Conservation (phyloP, 2,113 vertebrate species). For the Anolis carolinensis region DNA sequence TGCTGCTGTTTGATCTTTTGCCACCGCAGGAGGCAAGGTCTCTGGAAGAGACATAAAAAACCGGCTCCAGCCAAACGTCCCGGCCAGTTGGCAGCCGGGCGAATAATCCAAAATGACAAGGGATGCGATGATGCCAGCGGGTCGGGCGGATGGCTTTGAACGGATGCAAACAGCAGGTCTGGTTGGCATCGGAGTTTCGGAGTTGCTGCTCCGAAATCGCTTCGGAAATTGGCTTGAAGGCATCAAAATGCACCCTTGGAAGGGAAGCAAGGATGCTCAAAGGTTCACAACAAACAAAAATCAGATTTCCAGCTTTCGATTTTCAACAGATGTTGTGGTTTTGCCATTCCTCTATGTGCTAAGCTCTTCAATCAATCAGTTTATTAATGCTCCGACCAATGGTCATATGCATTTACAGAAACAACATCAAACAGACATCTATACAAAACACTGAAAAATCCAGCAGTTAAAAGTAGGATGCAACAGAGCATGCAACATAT, state of each 20-base stretch:
- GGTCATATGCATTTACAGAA: too few relatives aligned
- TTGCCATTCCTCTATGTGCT: not conserved
- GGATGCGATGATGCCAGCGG: not conserved
- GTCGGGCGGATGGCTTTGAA: too few relatives aligned
- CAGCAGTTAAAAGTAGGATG: too few relatives aligned
- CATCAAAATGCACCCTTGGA: too few relatives aligned
- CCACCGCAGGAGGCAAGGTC: not conserved
- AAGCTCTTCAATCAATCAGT: too few relatives aligned
- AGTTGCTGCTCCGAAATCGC: too few relatives aligned
- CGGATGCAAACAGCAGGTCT: not conserved
- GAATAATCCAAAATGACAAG: not conserved
- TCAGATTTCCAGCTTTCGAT: not conserved
- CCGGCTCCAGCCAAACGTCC: not conserved
- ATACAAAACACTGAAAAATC: too few relatives aligned
- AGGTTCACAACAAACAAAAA: not conserved
- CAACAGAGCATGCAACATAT: too few relatives aligned
- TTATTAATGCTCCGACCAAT: too few relatives aligned
- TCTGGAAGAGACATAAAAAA: not conserved
- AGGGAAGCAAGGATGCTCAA: not conserved
- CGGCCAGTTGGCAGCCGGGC: not conserved
- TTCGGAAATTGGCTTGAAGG: not conserved
- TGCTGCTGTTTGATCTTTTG: not conserved
- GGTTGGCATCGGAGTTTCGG: too few relatives aligned
- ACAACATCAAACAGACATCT: too few relatives aligned
- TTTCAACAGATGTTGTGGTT: not conserved